A percentile compares a stretch with the other conserved stretches of the same genome.
Evolutionary conservation across 2,888 invertebrate species (phyloP).

Genomic region (Megamerina dolium): DNA sequence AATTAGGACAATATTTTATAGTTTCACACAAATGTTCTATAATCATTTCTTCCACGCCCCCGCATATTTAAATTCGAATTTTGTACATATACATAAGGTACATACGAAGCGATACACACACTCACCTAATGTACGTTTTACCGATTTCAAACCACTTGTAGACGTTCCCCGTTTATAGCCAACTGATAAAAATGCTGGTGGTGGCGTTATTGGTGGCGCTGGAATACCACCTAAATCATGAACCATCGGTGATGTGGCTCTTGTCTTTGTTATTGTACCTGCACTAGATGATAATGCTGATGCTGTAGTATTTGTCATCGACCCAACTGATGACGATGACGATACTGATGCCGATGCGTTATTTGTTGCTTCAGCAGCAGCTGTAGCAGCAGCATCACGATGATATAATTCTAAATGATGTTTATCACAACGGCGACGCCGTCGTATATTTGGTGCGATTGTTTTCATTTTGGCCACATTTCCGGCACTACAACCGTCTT

Average conservation of each 20-base stretch:
- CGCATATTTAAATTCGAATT: no score
- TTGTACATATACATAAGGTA: no score
- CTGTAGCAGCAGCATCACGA: conserved; percentile 14
- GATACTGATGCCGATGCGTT: background rate
- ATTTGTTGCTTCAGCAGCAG: conserved; percentile 9
- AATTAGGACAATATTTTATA: no score
- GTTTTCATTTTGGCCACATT: conserved; percentile 56
- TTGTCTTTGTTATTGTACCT: conserved; percentile 31
- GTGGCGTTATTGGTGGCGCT: conserved; percentile 62
- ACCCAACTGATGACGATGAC: background rate
- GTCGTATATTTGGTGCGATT: conserved; percentile 58
- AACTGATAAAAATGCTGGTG: conserved; percentile 60
- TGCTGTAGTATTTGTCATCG: conserved; percentile 4
- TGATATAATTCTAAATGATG: conserved; percentile 52
- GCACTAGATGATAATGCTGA: conserved; percentile 30
- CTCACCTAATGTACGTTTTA: conserved; percentile 17
- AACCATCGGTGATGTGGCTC: conserved; percentile 38
- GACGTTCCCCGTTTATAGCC: conserved; percentile 52
- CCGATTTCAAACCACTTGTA: conserved; percentile 32
- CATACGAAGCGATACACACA: no score
- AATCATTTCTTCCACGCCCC: no score
- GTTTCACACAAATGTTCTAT: no score
- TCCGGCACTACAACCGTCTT: conserved; percentile 28
- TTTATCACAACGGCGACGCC: conserved; percentile 59
- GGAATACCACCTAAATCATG: conserved; percentile 40